These are phyloP conservation scores for Drosophila nannoptera DNA, from an alignment of 1,140 invertebrate species.

Conservation along the genomic window DNA sequence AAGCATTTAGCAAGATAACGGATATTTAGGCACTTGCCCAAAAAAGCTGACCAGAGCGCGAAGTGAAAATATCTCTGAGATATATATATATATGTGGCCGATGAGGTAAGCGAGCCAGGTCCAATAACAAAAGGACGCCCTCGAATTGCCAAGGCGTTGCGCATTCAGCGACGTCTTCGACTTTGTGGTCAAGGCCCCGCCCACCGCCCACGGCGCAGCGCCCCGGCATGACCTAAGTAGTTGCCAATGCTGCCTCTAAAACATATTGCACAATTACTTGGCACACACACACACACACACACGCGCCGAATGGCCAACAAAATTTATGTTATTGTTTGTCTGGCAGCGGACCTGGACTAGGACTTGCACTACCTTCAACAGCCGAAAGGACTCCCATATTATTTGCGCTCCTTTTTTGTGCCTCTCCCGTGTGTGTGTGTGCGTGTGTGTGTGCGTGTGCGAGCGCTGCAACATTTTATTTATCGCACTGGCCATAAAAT, in stretches of 20 bases:
- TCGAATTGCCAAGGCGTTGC: conserved; percentile 1
- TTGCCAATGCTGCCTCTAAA: conserved; percentile 52
- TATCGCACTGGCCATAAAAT: conserved; percentile 77
- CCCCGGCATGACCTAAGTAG: conserved; percentile 20
- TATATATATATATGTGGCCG: not conserved
- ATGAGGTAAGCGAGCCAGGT: not conserved
- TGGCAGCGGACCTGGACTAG: conserved; percentile 45
- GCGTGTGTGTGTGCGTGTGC: conserved; percentile 13
- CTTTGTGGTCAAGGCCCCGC: conserved; percentile 55
- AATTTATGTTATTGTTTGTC: conserved; percentile 78
- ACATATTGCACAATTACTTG: conserved; percentile 76
- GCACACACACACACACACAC: conserved; percentile 26
- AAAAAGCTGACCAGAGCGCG: not conserved
- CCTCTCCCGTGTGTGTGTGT: conserved; percentile 2
- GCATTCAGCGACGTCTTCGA: conserved; percentile 13
- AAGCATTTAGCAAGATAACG: conserved; percentile 61
- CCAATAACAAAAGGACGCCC: not conserved
- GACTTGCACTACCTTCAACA: conserved; percentile 52
- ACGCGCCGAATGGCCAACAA: conserved; percentile 54
- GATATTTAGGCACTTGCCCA: conserved; percentile 27
- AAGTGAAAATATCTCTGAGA: not conserved
- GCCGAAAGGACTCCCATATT: conserved; percentile 52
- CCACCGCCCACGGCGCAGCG: too few relatives aligned
- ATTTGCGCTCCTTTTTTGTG: conserved; percentile 51
- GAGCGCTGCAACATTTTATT: conserved; percentile 75